These are phyloP conservation scores for Callyntrura guangdongensis DNA, from an alignment of 2,888 invertebrate genomes.

Conservation along the genomic window DNA sequence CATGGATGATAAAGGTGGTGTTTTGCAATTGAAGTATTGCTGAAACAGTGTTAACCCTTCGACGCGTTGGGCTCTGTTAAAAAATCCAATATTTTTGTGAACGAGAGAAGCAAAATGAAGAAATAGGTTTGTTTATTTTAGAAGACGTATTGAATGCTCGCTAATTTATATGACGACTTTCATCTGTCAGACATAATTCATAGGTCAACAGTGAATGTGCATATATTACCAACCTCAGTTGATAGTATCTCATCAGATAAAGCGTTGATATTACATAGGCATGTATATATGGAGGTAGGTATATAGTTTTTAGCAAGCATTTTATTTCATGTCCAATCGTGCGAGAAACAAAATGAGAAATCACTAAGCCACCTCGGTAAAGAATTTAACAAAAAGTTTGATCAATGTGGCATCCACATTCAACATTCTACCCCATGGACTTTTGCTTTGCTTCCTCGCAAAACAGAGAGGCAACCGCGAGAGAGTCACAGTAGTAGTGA, in stretches of 20 bases:
- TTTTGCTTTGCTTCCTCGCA: too few species aligned
- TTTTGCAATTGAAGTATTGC: too few species aligned
- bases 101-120: too few species aligned
- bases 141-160: background rate
- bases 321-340: background rate
- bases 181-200: background rate
- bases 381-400: conserved; percentile 42
- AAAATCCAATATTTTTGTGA: too few species aligned
- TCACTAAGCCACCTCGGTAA: conserved; percentile 7
- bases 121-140: background rate
- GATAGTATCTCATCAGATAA: too few species aligned
- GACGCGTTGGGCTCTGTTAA: too few species aligned
- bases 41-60: too few species aligned
- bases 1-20: too few species aligned
- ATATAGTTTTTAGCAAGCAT: conserved; percentile 2
- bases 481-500: background rate
- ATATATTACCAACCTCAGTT: too few species aligned
- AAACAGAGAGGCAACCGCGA: too few species aligned
- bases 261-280: too few species aligned
- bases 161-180: background rate
- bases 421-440: background rate
- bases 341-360: conserved; percentile 39
- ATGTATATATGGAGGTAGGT: too few species aligned
- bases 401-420: conserved; percentile 53
- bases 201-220: background rate